A percentile compares a stretch with the other conserved stretches of the same genome.
These are phyloP conservation scores for Silvanus unidentatus DNA, from an alignment of 2,888 invertebrate species.

Conservation along the genomic window DNA sequence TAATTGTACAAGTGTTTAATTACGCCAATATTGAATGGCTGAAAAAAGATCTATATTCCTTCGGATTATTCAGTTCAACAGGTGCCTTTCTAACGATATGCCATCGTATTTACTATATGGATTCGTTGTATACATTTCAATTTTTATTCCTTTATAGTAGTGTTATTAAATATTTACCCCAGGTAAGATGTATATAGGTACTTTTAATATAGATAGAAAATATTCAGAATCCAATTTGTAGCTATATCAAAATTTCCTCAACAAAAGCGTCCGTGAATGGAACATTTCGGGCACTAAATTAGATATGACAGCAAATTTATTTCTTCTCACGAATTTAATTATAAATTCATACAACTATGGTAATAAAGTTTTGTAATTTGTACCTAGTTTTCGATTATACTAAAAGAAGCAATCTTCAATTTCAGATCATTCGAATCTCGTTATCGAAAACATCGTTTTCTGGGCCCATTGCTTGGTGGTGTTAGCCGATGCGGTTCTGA, in stretches of 20 bases:
- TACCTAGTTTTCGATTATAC: no score
- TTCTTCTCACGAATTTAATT: conserved; percentile 90
- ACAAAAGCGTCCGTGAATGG: conserved; percentile 93
- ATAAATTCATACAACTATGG: conserved; percentile 81
- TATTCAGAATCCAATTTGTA: conserved; percentile 32
- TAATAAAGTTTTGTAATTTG: no score
- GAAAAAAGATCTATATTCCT: conserved; percentile 9
- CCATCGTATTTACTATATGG: conserved; percentile 70
- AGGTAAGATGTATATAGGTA: no score
- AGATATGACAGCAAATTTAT: conserved; percentile 84
- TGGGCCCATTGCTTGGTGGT: background rate
- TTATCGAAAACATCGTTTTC: background rate
- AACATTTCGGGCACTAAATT: conserved; percentile 92
- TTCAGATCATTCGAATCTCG: background rate
- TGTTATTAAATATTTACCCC: conserved; percentile 91
- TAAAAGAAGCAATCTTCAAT: no score
- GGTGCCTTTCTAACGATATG: conserved; percentile 53
- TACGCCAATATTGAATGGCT: conserved; percentile 6
- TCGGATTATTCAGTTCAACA: conserved; percentile 4
- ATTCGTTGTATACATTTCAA: conserved; percentile 85
- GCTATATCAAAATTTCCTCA: conserved; percentile 86
- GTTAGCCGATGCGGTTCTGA: no score
- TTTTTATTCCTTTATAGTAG: conserved; percentile 89
- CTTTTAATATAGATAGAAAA: no score
- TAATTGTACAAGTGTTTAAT: conserved; percentile 5